Evolutionary conservation across 92 coral and sea anemone genomes (phyloP).

Genomic region (Heteractis magnifica): DNA sequence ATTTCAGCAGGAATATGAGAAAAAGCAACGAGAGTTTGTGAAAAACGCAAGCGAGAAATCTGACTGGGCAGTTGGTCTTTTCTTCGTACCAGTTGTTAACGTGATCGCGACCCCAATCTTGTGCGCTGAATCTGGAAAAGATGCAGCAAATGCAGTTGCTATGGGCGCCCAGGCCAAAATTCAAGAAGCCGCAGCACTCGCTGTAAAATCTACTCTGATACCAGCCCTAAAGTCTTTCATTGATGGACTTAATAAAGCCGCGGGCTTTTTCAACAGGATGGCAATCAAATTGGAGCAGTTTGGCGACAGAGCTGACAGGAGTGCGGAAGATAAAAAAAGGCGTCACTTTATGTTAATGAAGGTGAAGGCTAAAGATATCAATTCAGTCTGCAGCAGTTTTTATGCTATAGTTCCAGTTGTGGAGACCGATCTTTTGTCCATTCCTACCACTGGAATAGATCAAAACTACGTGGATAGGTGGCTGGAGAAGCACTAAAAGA

Average conservation of each 20-base stretch:
- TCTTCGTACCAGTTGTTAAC: constrained; percentile 53
- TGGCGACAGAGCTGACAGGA: too few relatives aligned
- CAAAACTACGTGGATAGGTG: too few relatives aligned
- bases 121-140: neutral
- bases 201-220: constrained; percentile 38
- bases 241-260: constrained; percentile 44
- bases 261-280: constrained; percentile 62
- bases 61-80: constrained; percentile 49
- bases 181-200: constrained; percentile 41
- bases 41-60: constrained; percentile 16
- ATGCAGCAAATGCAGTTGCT: constrained; percentile 53
- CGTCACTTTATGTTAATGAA: too few relatives aligned
- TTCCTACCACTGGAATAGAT: too few relatives aligned
- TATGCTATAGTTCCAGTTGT: too few relatives aligned
- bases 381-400: too few relatives aligned
- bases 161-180: constrained; percentile 29
- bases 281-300: neutral
- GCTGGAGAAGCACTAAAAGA: too few relatives aligned
- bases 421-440: too few relatives aligned
- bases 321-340: too few relatives aligned
- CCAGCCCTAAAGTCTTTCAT: constrained; percentile 54
- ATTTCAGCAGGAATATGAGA: too few relatives aligned
- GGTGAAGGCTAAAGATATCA: too few relatives aligned
- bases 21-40: neutral
- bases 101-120: constrained; percentile 48